Base-by-base conservation (phyloP, 2,113 vertebrate species). In the Trematocara zebra region DNA sequence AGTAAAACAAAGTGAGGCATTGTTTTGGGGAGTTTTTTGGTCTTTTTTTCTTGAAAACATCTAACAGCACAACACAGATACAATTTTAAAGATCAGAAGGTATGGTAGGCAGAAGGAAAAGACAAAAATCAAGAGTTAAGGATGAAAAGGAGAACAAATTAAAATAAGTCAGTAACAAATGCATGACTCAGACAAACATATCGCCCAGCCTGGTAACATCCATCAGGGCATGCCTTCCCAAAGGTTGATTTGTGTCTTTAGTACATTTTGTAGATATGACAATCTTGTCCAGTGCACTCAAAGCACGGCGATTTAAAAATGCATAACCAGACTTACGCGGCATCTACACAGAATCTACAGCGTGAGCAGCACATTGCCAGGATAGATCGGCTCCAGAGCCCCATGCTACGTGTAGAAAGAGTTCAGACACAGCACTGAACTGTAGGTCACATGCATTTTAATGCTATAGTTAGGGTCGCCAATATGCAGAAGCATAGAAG, bases 241-340 rank as follows among this genome's bases (percentile, higher is more conserved):
- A 76, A 85, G 87, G 82, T 18, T 76, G 79, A 81, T 76, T 85
- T 82, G 64, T 64, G 85, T 51, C 78, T 72, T 35, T 72, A 49
- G 56, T 23, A 86, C 80, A 85, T 83, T 54, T 88, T 89, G 51
- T 11, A 78, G 82, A 89, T 87, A 79, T 52, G 23, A 84, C 64
- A 84, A 82, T 85, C 81, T 86, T 53, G 42, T 28, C 76, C 78
- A 52, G 76, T 47, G 74, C 78, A 67, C 56, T 89, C 52, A 53
- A 69, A 42, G 57, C 53, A 86, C 53, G 11, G 40, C 35, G 26
- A 83, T 81, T 88, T 92, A 51, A 91, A 91, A 91, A 85, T 83
- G 88, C 86, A 88, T 86, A 82, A 83, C 82, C 54, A 80, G 78
- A 79, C 44, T 90, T 84, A 79, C 5, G 31, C 7, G 1, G 3